Base-by-base conservation (phyloP, 2,888 invertebrate genomes). In the Polymixis lichenea region DNA sequence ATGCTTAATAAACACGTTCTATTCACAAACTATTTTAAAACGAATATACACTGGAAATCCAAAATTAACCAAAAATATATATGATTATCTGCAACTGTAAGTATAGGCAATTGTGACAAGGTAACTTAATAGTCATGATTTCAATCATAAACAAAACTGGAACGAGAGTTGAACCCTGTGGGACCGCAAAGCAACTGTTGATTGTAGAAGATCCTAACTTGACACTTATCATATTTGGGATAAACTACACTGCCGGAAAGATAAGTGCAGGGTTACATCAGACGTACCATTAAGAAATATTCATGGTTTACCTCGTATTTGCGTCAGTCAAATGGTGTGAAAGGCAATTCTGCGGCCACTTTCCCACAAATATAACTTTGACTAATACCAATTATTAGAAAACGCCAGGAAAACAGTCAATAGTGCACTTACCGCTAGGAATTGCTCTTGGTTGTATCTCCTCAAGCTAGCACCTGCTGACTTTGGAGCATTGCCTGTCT, bases 391-490 rank as follows among this genome's bases (percentile, higher is more conserved):
- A 53, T n/a, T 25, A n/a, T n/a, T 15, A 28, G 15, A 55, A 38
- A 43, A 1, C 15, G 19, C 25, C 25, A 43, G 8, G 1, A 61
- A 28, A 43, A 25, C 17, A 28, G 5, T 53, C 1, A 19, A 2
- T 66, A 15, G 11, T 3, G 55, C 2, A 85, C 89, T 80, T n/a
- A 98, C 98, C 97, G 98, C 97, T 55, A 97, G 94, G 82, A 98
- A 97, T 69, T 98, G 97, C 46, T 97, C 97, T 93, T 98, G 98
- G 90, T 98, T 98, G 91, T 98, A 98, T 78, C 98, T 96, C 71
- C 99, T 95, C 53, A 99, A 93, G 88, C 97, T 98, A 1, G 99
- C 98, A 0, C 99, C 99, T 0, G 98, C 98, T 68, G 98, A 98
- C 89, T 98, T 97, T 0, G 98, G 97, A 69, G 97, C 97, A 61